Percentiles rank a stretch among this genome's conserved stretches.
Conservation (phyloP, 2,888 invertebrate genomes). For the Cataglyphis altisquamis region DNA sequence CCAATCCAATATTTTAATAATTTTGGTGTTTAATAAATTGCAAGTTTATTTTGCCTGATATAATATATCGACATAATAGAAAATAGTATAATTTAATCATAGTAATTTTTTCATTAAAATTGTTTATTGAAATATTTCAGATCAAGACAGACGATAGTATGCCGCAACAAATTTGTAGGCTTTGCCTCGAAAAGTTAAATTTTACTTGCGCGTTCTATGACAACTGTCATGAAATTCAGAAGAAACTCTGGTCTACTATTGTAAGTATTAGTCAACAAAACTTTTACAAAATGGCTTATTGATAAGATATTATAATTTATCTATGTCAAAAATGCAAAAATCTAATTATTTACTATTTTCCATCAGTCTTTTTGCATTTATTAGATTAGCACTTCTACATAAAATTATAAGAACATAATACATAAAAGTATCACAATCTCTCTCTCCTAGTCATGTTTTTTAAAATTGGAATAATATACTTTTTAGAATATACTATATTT, state of each 20-base stretch:
- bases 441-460: too few species aligned
- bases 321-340: too few species aligned
- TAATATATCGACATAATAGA: not conserved
- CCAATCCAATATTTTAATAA: not conserved
- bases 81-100: not conserved
- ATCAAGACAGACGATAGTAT: conserved; percentile 78
- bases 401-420: too few species aligned
- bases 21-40: not conserved
- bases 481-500: too few species aligned
- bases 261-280: conserved; percentile 52
- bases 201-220: conserved; percentile 80
- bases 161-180: conserved; percentile 77
- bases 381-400: too few species aligned
- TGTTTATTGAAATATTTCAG: conserved; percentile 70
- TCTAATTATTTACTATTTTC: too few species aligned
- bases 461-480: too few species aligned
- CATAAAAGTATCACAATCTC: too few species aligned
- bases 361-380: too few species aligned
- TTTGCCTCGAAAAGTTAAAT: conserved; percentile 79
- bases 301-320: too few species aligned
- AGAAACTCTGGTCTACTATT: conserved; percentile 41
- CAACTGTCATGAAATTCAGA: conserved; percentile 77
- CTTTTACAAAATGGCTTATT: not conserved
- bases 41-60: not conserved
- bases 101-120: conserved; percentile 1